Evolutionary conservation across 2,113 vertebrate species (phyloP), one percentile per base, ranked within the genome.

Genomic region (Chascanopsetta lugubris): DNA sequence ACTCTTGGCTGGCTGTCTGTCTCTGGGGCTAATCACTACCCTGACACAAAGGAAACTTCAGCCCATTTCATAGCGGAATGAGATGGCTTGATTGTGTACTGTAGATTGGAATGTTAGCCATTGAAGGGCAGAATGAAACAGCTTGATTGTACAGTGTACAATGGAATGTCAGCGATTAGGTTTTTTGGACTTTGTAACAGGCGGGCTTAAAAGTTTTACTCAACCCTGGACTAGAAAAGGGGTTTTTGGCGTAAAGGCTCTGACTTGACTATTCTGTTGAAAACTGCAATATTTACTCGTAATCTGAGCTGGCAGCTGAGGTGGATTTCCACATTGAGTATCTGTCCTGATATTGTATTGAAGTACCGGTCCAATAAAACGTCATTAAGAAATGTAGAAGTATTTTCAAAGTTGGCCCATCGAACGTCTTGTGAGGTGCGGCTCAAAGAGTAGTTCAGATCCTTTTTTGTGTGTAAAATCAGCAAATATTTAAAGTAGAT

Each of bases 1-100:
- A 84, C 82, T 87, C 64, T 80, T 85, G 84, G 86, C 81, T 66
- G 66, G 57, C 53, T 73, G 79, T 62, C 65, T 67, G 63, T 78
- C 72, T 83, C 59, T 40, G 54, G 57, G 63, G 46, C 50, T 65
- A 72, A 74, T 66, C 80, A 75, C 69, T 36, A 65, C 68, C 56
- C 59, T 40, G 53, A 70, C 67, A 82, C 75, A 85, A 86, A 72
- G 50, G 47, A 84, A 74, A 70, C 80, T 75, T 75, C 65, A 82
- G 66, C 65, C 65, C 48, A 20, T 49, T 72, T 67, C 32, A 69
- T 32, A 27, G 69, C n/a, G 17, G 48, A 78, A 78, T 67, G 69
- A 83, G 66, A 79, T 62, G 50, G 72, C 67, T 79, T 72, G 70
- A 82, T 80, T 80, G 69, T 79, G 59, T 54, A 26, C 58, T 61